These are phyloP conservation scores for Apis laboriosa DNA, from an alignment of 1,140 invertebrate species.

Conservation along the genomic window DNA sequence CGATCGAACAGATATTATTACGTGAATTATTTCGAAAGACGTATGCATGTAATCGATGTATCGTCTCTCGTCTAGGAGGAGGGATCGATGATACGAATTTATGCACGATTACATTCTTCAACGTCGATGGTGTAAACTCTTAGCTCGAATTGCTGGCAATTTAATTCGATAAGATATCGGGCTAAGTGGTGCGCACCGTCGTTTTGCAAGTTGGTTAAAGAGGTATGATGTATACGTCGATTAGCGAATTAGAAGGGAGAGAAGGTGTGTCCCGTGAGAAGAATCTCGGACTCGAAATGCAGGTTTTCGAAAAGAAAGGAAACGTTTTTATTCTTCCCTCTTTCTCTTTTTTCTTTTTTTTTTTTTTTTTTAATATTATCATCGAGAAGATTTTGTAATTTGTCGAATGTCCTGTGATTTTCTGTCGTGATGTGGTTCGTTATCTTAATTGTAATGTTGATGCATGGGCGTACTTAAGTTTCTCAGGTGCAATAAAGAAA, in stretches of 20 bases:
- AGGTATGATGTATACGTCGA: not conserved
- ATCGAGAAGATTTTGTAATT: not conserved
- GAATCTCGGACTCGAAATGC: not conserved
- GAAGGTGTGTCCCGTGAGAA: not conserved
- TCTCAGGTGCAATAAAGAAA: not conserved
- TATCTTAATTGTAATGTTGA: slow-evolving; percentile 7
- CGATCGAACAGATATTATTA: not conserved
- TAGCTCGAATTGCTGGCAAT: not conserved
- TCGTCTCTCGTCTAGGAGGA: not conserved
- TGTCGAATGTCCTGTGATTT: not conserved
- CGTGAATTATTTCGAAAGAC: no score
- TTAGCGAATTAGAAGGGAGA: not conserved
- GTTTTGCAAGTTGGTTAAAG: not conserved
- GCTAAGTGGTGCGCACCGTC: not conserved
- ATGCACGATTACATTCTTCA: not conserved
- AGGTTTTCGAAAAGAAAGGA: not conserved
- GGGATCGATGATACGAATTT: not conserved
- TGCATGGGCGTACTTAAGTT: not conserved
- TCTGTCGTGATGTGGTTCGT: not conserved
- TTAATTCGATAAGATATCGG: slow-evolving; percentile 20
- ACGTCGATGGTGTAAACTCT: slow-evolving; percentile 4
- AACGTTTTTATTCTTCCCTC: not conserved
- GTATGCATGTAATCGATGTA: not conserved
- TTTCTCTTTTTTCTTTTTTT: not conserved
- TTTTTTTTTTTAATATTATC: no score